A percentile compares a stretch with the other conserved stretches of the same genome.
phyloP scores from a whole-genome alignment of 53 echinoderm and acorn worm species.

The Arbacia lixula region DNA sequence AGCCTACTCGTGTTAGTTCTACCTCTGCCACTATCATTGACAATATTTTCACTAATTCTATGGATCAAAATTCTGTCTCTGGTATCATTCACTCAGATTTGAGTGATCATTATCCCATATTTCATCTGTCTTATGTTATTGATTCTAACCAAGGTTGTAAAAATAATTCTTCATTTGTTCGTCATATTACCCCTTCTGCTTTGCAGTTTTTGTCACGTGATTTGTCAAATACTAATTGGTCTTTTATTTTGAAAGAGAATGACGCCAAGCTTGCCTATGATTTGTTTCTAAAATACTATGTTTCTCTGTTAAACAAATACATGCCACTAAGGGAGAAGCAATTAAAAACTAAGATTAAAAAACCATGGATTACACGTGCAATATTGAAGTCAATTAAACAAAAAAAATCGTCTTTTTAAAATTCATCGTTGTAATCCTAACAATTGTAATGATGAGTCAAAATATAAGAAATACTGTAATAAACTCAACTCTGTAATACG shows the following conservation, averaged over 20 bases:
- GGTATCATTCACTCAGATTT: slow-evolving; percentile 11
- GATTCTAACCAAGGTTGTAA: background rate
- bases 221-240: background rate
- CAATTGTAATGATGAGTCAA: no score
- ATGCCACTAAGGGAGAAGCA: background rate
- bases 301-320: background rate
- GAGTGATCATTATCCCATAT: slow-evolving; percentile 29
- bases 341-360: background rate
- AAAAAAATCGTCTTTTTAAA: background rate
- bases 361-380: slow-evolving; percentile 7
- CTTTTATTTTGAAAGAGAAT: background rate
- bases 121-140: background rate
- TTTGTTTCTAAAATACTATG: background rate
- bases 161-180: background rate
- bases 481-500: slow-evolving; percentile 9
- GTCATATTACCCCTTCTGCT: slow-evolving; percentile 2
- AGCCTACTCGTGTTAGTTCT: slow-evolving; percentile 50
- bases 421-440: background rate
- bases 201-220: background rate
- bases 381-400: slow-evolving; percentile 1
- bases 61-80: background rate
- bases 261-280: slow-evolving; percentile 23
- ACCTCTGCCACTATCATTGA: slow-evolving; percentile 47
- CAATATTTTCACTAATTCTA: slow-evolving; percentile 56
- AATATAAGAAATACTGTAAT: slow-evolving; percentile 12